phyloP scores from a whole-genome alignment of 1,140 invertebrate species.

The Apis mellifera region DNA sequence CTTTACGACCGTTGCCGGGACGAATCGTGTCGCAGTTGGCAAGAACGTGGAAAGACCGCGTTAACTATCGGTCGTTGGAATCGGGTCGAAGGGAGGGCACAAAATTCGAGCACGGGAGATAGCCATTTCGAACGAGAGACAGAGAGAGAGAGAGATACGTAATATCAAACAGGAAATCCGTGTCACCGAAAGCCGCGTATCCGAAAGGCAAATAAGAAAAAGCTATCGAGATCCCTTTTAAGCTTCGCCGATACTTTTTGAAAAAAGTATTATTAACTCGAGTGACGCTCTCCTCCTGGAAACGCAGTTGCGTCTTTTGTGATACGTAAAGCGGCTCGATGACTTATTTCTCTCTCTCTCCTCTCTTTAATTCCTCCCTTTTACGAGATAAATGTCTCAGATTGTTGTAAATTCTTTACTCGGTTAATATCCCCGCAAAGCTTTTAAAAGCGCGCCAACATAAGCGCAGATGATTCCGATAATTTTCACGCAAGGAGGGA shows the following conservation, averaged over 20 bases:
- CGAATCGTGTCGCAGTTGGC: slow-evolving; percentile 18
- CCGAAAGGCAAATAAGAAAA: slow-evolving; percentile 32
- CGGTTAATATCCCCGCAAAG: not conserved
- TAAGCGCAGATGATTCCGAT: not conserved
- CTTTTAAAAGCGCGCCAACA: not conserved
- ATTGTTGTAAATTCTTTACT: not conserved
- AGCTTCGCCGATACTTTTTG: slow-evolving; percentile 1
- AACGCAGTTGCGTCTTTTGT: slow-evolving; percentile 23
- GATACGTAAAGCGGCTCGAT: slow-evolving; percentile 22
- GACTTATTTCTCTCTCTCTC: slow-evolving; percentile 10
- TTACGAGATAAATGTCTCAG: not conserved
- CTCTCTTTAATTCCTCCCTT: not conserved
- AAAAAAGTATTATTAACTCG: slow-evolving; percentile 39
- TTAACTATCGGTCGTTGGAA: not conserved
- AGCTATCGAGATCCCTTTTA: slow-evolving; percentile 10
- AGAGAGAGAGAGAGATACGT: not conserved
- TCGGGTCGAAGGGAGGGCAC: slow-evolving; percentile 9
- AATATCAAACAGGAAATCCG: slow-evolving; percentile 58
- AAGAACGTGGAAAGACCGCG: not conserved
- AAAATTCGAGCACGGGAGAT: too few relatives aligned
- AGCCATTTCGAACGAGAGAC: too few relatives aligned
- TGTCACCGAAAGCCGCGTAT: slow-evolving; percentile 26
- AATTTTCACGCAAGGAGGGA: not conserved
- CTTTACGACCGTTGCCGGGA: not conserved
- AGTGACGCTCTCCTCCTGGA: not conserved